Evolutionary conservation across 2,888 invertebrate species (phyloP).

Genomic region (Napeogenes sylphis): DNA sequence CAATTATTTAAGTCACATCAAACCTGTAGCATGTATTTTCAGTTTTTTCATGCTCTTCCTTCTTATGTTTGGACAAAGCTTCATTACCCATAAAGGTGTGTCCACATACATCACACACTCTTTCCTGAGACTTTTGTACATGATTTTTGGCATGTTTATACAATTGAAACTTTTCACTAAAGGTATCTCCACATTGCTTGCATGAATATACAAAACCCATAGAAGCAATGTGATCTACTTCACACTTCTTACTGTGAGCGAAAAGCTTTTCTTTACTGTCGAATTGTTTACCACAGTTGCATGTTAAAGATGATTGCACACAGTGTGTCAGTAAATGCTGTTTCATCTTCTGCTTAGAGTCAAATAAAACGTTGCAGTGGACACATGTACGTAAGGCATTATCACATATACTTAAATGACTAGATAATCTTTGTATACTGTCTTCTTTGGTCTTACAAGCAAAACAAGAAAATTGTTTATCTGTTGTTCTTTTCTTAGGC

Average conservation of each 20-base stretch:
- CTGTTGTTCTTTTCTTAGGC: constrained; percentile 43
- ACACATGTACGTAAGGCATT: constrained; percentile 56
- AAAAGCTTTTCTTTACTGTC: constrained; percentile 47
- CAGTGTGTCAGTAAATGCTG: constrained; percentile 55
- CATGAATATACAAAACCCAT: constrained; percentile 57
- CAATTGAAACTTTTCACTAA: constrained; percentile 55
- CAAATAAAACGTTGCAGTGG: constrained; percentile 57
- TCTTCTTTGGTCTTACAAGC: constrained; percentile 60
- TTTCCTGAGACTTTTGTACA: constrained; percentile 50
- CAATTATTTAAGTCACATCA: constrained; percentile 28
- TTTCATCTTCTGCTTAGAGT: constrained; percentile 63
- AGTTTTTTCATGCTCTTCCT: constrained; percentile 48
- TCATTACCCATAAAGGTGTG: constrained; percentile 53
- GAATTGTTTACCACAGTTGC: constrained; percentile 58
- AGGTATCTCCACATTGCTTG: constrained; percentile 60
- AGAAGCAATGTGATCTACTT: constrained; percentile 47
- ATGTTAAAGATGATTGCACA: constrained; percentile 39
- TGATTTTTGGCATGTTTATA: constrained; percentile 65
- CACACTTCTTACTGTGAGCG: constrained; percentile 56
- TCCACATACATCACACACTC: constrained; percentile 61
- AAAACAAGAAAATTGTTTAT: constrained; percentile 53
- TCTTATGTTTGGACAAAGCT: constrained; percentile 52
- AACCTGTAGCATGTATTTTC: constrained; percentile 52
- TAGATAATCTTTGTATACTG: constrained; percentile 52
- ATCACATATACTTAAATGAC: constrained; percentile 64